Percentiles rank a stretch among this genome's conserved stretches.
These are phyloP conservation scores for Holothuria leucospilota DNA, from an alignment of 53 echinoderm and acorn worm species.

Conservation along the genomic window DNA sequence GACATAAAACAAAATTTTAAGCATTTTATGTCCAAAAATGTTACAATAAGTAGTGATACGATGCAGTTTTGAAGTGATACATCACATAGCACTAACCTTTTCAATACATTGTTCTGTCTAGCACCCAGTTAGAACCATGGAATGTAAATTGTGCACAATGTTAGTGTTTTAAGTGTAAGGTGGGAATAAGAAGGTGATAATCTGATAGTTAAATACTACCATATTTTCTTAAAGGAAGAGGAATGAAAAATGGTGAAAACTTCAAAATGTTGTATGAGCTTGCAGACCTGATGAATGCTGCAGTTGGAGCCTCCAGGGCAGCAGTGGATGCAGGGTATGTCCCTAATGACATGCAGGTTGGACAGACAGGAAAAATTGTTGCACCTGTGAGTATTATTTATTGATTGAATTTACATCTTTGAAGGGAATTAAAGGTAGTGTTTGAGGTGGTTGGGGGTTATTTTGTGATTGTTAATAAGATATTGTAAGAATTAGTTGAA, in stretches of 20 bases:
- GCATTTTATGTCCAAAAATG: too few relatives aligned
- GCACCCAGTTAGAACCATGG: too few relatives aligned
- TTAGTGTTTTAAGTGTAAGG: too few relatives aligned
- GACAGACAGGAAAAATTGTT: conserved; percentile 99
- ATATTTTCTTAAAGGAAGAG: conserved; percentile 62
- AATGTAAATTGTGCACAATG: too few relatives aligned
- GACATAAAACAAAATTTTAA: too few relatives aligned
- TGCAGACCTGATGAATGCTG: conserved; percentile 85
- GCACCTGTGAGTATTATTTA: conserved; percentile 83
- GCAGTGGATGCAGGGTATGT: conserved; percentile 97
- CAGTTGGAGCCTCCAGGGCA: conserved; percentile 93
- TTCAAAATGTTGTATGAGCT: conserved; percentile 89
- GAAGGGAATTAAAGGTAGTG: background rate
- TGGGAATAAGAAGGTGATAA: too few relatives aligned
- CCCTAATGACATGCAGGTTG: conserved; percentile 98
- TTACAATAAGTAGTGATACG: too few relatives aligned
- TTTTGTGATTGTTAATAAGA: background rate
- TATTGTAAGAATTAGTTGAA: background rate
- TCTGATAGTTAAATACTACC: too few relatives aligned
- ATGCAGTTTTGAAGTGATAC: too few relatives aligned
- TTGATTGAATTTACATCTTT: background rate
- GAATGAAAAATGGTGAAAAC: conserved; percentile 97
- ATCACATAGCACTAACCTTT: too few relatives aligned
- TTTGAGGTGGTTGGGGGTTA: background rate
- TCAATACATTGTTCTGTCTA: too few relatives aligned